Conservation (phyloP, 2,113 vertebrate species). For the Marmota flaviventris region DNA sequence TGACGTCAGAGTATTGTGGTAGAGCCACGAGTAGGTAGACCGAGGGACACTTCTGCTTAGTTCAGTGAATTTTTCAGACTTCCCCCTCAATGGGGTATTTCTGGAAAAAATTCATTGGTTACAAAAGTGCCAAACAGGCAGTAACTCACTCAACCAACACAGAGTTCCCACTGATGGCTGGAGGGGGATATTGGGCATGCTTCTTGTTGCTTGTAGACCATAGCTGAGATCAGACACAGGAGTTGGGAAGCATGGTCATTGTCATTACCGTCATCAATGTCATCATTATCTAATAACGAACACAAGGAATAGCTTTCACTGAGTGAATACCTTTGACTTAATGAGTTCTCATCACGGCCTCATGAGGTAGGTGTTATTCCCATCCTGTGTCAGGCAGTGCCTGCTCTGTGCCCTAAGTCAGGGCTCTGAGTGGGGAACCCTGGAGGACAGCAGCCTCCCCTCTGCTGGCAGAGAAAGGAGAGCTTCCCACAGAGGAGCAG, state of each 20-base stretch:
- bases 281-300: rapidly evolving
- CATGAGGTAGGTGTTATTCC: background rate
- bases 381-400: background rate
- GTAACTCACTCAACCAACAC: background rate
- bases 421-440: background rate
- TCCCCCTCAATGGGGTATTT: background rate
- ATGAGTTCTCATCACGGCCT: too few species aligned
- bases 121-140: background rate
- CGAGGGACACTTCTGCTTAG: background rate
- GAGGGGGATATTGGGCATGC: background rate
- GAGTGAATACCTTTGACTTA: background rate
- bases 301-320: background rate
- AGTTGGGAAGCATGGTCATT: rapidly evolving
- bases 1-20: background rate
- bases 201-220: background rate
- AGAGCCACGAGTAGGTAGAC: background rate
- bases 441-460: background rate
- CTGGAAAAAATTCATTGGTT: constrained; percentile 1
- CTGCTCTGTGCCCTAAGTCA: background rate
- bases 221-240: background rate
- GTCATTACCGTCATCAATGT: rapidly evolving
- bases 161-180: background rate
- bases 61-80: background rate
- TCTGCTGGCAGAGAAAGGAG: background rate
- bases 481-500: background rate